Conservation (phyloP, 2,113 vertebrate genomes). For the Mixornis gularis region DNA sequence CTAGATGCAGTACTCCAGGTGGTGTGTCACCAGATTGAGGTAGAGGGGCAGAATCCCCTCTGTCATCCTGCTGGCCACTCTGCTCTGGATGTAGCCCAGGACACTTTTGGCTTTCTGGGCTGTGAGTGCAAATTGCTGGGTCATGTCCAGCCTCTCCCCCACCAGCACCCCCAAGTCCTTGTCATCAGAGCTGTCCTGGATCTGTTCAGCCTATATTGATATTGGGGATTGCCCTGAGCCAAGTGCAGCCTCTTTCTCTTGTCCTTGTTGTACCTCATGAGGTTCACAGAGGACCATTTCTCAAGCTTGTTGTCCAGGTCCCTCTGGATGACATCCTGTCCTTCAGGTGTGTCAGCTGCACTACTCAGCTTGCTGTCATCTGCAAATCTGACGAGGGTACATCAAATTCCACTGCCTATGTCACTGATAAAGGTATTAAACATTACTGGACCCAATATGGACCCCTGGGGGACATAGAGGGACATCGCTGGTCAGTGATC, state of each 20-base stretch:
- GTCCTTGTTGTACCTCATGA: background rate
- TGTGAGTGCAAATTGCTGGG: fast-evolving
- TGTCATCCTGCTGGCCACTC: fast-evolving
- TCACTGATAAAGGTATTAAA: background rate
- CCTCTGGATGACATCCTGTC: background rate
- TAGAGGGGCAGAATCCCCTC: background rate
- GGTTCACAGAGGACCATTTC: background rate
- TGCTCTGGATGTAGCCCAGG: background rate
- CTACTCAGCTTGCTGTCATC: background rate
- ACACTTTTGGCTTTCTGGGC: background rate
- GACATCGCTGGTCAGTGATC: background rate
- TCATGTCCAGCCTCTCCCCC: background rate
- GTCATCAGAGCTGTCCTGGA: background rate
- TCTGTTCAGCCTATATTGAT: background rate
- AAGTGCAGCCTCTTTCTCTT: background rate
- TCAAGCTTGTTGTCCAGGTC: background rate
- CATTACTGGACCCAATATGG: background rate
- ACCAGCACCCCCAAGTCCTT: background rate
- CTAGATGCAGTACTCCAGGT: background rate
- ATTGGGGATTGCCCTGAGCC: fast-evolving
- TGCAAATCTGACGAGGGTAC: background rate
- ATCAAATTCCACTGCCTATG: background rate
- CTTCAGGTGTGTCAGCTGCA: background rate
- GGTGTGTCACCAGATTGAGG: background rate
- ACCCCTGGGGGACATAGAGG: background rate